Conservation (phyloP, 2,113 vertebrate genomes). For the Gobius niger region DNA sequence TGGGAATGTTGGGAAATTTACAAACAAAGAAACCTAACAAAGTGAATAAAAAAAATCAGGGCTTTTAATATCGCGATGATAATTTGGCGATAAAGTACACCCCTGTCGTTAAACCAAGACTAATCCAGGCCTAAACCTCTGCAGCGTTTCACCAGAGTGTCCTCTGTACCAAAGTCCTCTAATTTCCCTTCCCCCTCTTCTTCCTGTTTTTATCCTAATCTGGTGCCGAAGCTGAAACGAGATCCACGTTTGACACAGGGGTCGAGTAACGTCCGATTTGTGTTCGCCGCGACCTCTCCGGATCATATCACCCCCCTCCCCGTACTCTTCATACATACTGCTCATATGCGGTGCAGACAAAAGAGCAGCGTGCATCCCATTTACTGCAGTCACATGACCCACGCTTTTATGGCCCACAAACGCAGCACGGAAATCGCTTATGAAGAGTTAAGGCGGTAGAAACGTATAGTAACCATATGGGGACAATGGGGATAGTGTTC, state of each 20-base stretch:
- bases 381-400: conserved; percentile 7
- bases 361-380: neutral
- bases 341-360: neutral
- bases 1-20: too few relatives aligned
- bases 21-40: too few relatives aligned
- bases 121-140: too few relatives aligned
- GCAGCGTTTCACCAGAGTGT: neutral
- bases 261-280: neutral
- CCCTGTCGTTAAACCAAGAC: too few relatives aligned
- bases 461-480: neutral
- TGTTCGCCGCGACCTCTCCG: neutral
- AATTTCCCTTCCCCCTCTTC: neutral
- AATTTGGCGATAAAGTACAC: too few relatives aligned
- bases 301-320: neutral
- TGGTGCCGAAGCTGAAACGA: neutral
- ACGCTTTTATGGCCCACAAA: conserved; percentile 4
- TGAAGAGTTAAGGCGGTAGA: neutral
- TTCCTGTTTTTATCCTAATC: conserved; percentile 4
- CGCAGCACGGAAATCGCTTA: neutral
- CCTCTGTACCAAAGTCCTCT: neutral
- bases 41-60: too few relatives aligned
- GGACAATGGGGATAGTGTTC: neutral
- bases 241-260: neutral
- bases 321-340: neutral
- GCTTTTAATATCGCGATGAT: too few relatives aligned